A percentile compares a stretch with the other conserved stretches of the same genome.
Evolutionary conservation across 2,888 invertebrate species (phyloP).

Genomic region (Polydrusus pterygomalis): DNA sequence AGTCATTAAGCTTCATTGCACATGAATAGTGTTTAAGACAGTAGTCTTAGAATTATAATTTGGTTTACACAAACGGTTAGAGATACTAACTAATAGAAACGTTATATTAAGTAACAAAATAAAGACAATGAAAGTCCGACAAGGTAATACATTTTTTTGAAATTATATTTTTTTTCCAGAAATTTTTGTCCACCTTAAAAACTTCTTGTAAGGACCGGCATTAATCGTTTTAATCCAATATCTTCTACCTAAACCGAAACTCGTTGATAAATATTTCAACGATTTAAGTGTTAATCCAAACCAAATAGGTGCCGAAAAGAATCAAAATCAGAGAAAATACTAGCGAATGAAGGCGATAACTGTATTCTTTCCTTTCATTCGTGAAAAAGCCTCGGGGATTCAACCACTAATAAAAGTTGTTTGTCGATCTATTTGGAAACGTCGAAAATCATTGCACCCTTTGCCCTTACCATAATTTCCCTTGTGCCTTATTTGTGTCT

Average conservation of each 20-base stretch:
- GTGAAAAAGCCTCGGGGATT: constrained; percentile 28
- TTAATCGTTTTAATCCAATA: not conserved
- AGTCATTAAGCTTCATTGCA: no score
- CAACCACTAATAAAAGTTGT: constrained; percentile 43
- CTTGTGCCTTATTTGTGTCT: constrained; percentile 57
- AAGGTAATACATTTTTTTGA: no score
- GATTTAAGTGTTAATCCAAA: constrained; percentile 20
- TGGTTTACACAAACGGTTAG: no score
- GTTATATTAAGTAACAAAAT: no score
- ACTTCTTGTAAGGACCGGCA: not conserved
- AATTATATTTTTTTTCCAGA: no score
- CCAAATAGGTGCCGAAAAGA: constrained; percentile 17
- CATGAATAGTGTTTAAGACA: no score
- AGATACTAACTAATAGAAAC: no score
- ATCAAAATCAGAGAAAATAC: constrained; percentile 19
- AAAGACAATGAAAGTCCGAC: no score
- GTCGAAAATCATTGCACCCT: constrained; percentile 61
- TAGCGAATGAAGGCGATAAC: constrained; percentile 21
- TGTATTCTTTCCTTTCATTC: constrained; percentile 27
- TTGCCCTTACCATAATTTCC: constrained; percentile 62
- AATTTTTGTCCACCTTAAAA: no score
- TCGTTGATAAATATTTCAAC: constrained; percentile 16
- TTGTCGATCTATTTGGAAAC: constrained; percentile 49
- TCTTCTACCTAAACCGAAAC: not conserved
- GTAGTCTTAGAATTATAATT: no score